A percentile compares a stretch with the other conserved stretches of the same genome.
Conservation (phyloP, 2,797 vertebrate genomes). For the Gymnothorax javanicus region DNA sequence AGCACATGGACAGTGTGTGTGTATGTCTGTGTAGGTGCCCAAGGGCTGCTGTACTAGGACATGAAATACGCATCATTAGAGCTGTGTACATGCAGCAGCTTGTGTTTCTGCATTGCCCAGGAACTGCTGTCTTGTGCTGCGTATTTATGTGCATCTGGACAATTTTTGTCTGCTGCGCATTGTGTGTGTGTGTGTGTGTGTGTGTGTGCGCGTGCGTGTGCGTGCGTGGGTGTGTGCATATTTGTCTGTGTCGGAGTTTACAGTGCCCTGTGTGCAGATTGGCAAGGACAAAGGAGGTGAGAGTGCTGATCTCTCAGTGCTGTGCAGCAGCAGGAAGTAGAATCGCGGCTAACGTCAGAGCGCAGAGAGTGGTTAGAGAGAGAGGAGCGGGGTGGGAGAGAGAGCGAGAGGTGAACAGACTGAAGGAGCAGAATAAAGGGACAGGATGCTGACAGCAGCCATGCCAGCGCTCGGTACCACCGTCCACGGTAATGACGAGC, state of each 20-base stretch:
- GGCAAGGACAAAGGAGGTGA: constrained; percentile 47
- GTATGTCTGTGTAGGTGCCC: background rate
- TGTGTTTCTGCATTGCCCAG: background rate
- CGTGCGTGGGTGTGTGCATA: constrained; percentile 23
- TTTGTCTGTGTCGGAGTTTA: background rate
- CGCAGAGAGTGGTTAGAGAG: constrained; percentile 14
- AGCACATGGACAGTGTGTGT: constrained; percentile 47
- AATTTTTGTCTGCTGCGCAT: background rate
- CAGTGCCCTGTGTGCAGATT: background rate
- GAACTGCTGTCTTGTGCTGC: background rate
- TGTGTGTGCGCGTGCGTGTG: background rate
- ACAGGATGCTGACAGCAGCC: constrained; percentile 15
- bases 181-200: constrained; percentile 29
- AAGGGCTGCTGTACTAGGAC: background rate
- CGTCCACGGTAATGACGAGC: constrained; percentile 64
- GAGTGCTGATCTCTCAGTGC: constrained; percentile 51
- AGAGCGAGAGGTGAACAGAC: constrained; percentile 29
- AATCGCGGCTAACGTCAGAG: constrained; percentile 54
- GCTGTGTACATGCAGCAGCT: background rate
- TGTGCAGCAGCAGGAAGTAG: constrained; percentile 49
- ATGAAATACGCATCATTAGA: background rate
- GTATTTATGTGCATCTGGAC: background rate
- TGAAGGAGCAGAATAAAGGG: constrained; percentile 33
- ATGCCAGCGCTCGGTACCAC: constrained; percentile 68
- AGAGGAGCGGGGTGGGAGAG: constrained; percentile 16